Percentiles rank a stretch among this genome's conserved stretches.
Evolutionary conservation across 2,797 vertebrate genomes (phyloP).

Genomic region (Graptemys geographica): DNA sequence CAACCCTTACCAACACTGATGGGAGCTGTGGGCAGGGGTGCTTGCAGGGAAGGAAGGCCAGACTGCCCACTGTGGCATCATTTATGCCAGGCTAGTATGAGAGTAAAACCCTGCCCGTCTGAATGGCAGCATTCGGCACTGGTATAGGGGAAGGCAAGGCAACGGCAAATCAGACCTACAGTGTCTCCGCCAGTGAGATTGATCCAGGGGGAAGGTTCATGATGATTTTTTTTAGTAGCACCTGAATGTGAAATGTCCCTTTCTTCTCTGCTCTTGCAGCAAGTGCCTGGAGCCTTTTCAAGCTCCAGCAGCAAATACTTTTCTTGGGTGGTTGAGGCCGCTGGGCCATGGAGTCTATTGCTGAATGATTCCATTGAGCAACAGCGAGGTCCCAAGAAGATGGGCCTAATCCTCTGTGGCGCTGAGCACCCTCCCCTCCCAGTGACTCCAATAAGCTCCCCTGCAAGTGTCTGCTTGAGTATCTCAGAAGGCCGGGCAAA

Average conservation of each 20-base stretch:
- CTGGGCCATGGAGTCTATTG: not conserved
- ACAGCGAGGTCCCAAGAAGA: not conserved
- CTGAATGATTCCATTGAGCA: not conserved
- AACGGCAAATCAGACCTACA: not conserved
- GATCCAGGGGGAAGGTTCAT: not conserved
- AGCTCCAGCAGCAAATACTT: not conserved
- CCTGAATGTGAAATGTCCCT: not conserved
- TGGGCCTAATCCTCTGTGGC: not conserved
- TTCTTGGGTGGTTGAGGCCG: too few relatives aligned
- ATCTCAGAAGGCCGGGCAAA: not conserved
- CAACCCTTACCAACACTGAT: not conserved
- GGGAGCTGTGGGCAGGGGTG: not conserved
- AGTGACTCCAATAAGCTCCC: not conserved
- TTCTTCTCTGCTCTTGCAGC: not conserved
- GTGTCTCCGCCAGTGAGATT: not conserved
- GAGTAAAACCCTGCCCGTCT: not conserved
- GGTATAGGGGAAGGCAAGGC: not conserved
- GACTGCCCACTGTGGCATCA: too few relatives aligned
- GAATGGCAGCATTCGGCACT: not conserved
- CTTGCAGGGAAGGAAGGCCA: not conserved
- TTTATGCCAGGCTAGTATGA: not conserved
- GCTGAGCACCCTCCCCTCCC: not conserved
- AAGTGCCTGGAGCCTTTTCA: not conserved
- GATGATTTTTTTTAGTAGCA: not conserved
- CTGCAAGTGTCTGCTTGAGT: not conserved